These are phyloP conservation scores for Drosophila anomalata DNA, from an alignment of 2,888 invertebrate genomes.

Conservation along the genomic window DNA sequence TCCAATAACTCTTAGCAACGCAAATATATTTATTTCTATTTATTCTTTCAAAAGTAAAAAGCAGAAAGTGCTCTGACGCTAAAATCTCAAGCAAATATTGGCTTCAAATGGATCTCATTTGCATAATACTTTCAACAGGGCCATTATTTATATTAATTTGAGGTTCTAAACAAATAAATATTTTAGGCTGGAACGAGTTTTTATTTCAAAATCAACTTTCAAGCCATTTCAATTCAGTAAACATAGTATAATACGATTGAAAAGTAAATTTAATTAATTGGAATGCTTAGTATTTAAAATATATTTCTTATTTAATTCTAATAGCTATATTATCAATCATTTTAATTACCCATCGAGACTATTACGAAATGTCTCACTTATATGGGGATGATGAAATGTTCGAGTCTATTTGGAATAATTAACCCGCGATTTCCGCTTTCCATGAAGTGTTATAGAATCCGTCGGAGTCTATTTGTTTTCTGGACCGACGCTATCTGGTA, in stretches of 20 bases:
- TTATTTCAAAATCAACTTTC: background rate
- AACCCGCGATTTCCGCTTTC: conserved; percentile 12
- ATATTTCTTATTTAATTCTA: background rate
- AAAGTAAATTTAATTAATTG: too few species aligned
- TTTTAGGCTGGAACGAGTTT: background rate
- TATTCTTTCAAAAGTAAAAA: background rate
- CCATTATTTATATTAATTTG: background rate
- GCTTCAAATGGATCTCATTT: background rate
- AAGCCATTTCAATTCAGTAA: background rate
- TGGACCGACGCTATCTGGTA: conserved; percentile 7
- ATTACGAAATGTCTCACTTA: background rate
- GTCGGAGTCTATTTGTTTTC: conserved; percentile 18
- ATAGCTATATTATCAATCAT: background rate
- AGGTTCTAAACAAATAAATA: background rate
- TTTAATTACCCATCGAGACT: background rate
- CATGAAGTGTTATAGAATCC: conserved; percentile 21
- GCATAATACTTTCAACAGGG: conserved; percentile 1
- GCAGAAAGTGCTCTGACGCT: background rate
- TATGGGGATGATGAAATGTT: conserved; percentile 12
- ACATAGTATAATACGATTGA: too few species aligned
- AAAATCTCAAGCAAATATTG: background rate
- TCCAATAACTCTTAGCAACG: background rate
- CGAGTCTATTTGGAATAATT: conserved; percentile 4
- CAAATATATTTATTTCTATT: background rate
- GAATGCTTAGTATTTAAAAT: too few species aligned